Evolutionary conservation across 2,888 invertebrate genomes (phyloP), one percentile per base, ranked within the genome.

Genomic region (Stomorhina lunata): DNA sequence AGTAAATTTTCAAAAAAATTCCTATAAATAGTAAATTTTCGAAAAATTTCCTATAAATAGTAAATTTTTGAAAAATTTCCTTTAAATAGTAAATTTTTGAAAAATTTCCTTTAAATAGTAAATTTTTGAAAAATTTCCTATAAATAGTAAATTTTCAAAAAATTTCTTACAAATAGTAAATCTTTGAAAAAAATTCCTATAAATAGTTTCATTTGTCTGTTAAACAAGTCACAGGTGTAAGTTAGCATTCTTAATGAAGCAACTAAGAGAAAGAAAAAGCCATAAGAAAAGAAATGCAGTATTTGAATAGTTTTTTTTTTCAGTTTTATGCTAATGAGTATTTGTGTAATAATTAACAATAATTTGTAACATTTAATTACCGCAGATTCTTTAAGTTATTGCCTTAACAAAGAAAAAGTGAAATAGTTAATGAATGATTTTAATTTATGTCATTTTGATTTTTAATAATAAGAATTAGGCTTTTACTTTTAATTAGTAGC

Each of bases 321-420:
- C 7, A 20, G 40, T 37, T 50, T 68, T 53, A 55, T 40, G 20
- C 37, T n/a, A 25, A 48, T 22, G 20, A 10, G 27, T 53, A 59
- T 59, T 65, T 61, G 27, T 22, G 50, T 20, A 68, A 73, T 68
- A 15, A 73, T 55, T 53, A 66, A 66, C 12, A 57, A 53, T 68
- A 53, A 80, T 40, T 68, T 80, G 50, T 53, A 20, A 45, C 43
- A 61, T 61, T 73, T 59, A 65, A 69, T 53, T 27, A 61, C 17
- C 50, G 55, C 4, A 2, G 2, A 61, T 53, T 4, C n/a, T n/a
- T n/a, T n/a, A n/a, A n/a, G 0, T 53, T 37, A 20, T 55, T 20
- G 12, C n/a, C 10, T 17, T 6, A 17, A 17, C 9, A 12, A 9
- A n/a, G 7, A 45, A 45, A 45, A 12, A 48, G n/a, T n/a, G n/a